Evolutionary conservation across 2,113 vertebrate genomes (phyloP).

Genomic region (Balaeniceps rex): DNA sequence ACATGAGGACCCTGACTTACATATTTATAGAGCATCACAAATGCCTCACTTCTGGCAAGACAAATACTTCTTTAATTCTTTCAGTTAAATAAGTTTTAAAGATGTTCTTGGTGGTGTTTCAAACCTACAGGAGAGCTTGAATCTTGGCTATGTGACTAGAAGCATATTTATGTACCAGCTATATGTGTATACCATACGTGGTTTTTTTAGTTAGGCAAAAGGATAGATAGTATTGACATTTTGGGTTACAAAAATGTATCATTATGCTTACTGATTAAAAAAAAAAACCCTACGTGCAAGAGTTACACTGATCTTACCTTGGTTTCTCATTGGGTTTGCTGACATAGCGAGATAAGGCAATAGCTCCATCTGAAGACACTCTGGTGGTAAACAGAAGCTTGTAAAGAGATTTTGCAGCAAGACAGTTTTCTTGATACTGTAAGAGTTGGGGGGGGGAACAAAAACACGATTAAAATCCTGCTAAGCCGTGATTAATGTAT

Average conservation of each 20-base stretch:
- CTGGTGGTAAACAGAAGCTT: constrained; percentile 79
- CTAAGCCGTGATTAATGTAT: neutral
- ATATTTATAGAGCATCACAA: neutral
- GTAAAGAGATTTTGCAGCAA: constrained; percentile 80
- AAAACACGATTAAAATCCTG: neutral
- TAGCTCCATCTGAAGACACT: constrained; percentile 83
- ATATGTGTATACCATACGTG: no score
- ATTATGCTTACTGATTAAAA: neutral
- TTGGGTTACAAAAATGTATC: neutral
- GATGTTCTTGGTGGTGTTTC: neutral
- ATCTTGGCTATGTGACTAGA: neutral
- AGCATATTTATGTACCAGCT: neutral
- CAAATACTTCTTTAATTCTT: neutral
- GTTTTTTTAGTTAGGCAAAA: neutral
- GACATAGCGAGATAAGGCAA: constrained; percentile 84
- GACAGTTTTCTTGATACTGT: constrained; percentile 83
- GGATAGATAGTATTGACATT: neutral
- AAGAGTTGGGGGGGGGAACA: neutral
- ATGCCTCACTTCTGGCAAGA: neutral
- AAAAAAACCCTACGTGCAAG: neutral
- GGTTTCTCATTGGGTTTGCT: constrained; percentile 83
- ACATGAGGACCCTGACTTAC: neutral
- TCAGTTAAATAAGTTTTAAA: neutral
- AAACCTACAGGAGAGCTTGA: neutral
- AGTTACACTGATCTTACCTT: constrained; percentile 68